Evolutionary conservation across 1,140 invertebrate genomes (phyloP).

Genomic region (Phymorhynchus buccinoides): DNA sequence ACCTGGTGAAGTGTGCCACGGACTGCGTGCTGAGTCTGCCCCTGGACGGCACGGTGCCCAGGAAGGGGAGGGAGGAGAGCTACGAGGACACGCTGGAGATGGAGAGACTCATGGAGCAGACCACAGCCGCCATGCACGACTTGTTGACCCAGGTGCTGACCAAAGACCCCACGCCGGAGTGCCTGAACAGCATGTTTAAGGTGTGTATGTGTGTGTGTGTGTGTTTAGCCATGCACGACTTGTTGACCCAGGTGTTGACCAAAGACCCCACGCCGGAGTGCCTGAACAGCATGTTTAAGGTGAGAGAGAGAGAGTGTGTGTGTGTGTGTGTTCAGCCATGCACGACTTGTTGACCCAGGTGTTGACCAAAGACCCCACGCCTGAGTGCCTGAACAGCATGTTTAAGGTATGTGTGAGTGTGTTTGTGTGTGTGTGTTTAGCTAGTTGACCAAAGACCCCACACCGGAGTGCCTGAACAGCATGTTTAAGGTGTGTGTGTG

Average conservation of each 20-base stretch:
- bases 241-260: conserved; percentile 81
- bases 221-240: conserved; percentile 66
- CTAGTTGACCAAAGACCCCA: no score
- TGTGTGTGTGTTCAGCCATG: no score
- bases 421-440: no score
- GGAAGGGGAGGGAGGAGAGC: conserved; percentile 62
- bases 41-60: conserved; percentile 53
- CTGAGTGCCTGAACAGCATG: no score
- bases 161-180: conserved; percentile 80
- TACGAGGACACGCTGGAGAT: conserved; percentile 56
- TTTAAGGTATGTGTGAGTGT: no score
- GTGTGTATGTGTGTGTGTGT: no score
- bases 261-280: conserved; percentile 81
- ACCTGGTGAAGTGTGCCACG: conserved; percentile 72
- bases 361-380: no score
- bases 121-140: conserved; percentile 64
- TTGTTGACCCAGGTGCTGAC: conserved; percentile 81
- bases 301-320: no score
- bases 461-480: no score
- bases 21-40: conserved; percentile 71
- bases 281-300: conserved; percentile 82
- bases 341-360: no score
- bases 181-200: conserved; percentile 82
- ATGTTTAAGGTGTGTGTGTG: no score
- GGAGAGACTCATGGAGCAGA: conserved; percentile 62